These are phyloP conservation scores for Mizuhopecten yessoensis DNA, from an alignment of 1,140 invertebrate genomes.

Conservation along the genomic window DNA sequence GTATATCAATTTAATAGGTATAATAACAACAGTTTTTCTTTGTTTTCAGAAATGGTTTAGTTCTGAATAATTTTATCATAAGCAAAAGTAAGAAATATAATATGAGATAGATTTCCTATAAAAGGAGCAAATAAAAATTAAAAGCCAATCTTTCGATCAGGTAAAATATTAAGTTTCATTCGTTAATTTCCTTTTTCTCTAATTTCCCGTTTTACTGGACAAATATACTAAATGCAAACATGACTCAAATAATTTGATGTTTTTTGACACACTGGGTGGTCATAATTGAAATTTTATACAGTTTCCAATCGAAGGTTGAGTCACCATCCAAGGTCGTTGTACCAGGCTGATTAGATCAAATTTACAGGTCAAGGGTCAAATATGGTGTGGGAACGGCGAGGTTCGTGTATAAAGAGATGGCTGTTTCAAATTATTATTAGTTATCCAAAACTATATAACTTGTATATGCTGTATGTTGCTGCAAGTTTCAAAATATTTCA, in stretches of 20 bases:
- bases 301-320: slow-evolving; percentile 3
- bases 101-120: neutral
- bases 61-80: no score
- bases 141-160: neutral
- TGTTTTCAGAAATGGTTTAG: no score
- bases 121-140: neutral
- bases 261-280: slow-evolving; percentile 7
- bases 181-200: slow-evolving; percentile 4
- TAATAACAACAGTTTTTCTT: no score
- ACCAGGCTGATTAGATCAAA: slow-evolving; percentile 11
- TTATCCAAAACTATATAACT: neutral
- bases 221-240: neutral
- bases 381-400: neutral
- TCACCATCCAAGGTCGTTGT: neutral
- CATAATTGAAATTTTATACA: neutral
- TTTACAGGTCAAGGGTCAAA: slow-evolving; percentile 1
- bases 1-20: no score
- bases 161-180: slow-evolving; percentile 19
- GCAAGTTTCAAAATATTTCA: no score
- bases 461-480: neutral
- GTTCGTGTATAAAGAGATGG: neutral
- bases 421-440: neutral
- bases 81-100: no score
- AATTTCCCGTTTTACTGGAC: neutral
- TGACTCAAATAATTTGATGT: neutral